Conservation (phyloP, 2,888 invertebrate genomes). For the Xylota segnis region DNA sequence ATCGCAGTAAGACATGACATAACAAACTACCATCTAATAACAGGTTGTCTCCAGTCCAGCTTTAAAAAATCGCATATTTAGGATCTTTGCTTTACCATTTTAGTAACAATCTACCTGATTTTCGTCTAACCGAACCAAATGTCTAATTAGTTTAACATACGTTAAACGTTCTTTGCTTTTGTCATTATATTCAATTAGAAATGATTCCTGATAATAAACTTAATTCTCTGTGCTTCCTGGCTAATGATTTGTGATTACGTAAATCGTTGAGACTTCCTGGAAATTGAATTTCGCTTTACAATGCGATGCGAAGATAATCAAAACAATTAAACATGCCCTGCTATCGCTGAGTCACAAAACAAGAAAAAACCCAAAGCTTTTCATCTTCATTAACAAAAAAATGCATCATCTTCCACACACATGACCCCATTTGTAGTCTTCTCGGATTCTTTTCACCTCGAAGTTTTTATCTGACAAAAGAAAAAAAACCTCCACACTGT, state of each 20-base stretch:
- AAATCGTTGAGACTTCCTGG: slow-evolving; percentile 29
- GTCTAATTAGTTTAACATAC: neutral
- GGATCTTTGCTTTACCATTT: neutral
- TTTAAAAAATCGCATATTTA: neutral
- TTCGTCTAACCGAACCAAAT: neutral
- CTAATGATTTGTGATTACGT: slow-evolving; percentile 33
- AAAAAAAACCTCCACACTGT: slow-evolving; percentile 43
- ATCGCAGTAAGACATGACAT: too few relatives aligned
- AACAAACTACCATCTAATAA: too few relatives aligned
- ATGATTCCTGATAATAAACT: slow-evolving; percentile 5
- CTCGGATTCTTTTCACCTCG: slow-evolving; percentile 52
- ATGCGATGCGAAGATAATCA: too few relatives aligned
- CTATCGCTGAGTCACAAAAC: slow-evolving; percentile 28
- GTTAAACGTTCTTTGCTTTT: slow-evolving; percentile 32
- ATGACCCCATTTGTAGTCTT: slow-evolving; percentile 63
- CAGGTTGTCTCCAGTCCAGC: too few relatives aligned
- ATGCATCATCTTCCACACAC: slow-evolving; percentile 58
- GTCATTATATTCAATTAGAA: slow-evolving; percentile 17
- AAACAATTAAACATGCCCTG: neutral
- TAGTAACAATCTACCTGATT: neutral
- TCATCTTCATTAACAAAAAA: slow-evolving; percentile 56
- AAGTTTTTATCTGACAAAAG: slow-evolving; percentile 2
- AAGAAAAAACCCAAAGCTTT: slow-evolving; percentile 28
- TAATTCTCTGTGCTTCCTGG: slow-evolving; percentile 42
- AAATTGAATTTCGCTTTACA: neutral